These are phyloP conservation scores for Notarius quadriscutis DNA, from an alignment of 2,113 vertebrate species.

Conservation along the genomic window DNA sequence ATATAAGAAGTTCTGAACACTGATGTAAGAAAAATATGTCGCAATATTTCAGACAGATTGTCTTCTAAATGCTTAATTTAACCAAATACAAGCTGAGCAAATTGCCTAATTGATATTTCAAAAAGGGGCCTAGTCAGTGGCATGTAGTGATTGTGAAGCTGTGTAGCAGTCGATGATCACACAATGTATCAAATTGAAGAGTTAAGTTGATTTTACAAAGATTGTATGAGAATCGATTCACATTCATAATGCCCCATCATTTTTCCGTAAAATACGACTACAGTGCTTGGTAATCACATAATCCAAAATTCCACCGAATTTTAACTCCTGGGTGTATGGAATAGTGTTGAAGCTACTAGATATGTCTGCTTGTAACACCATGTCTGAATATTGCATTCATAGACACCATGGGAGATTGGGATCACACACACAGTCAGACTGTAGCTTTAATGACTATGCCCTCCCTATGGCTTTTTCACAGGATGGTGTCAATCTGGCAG, in stretches of 20 bases:
- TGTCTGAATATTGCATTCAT: conserved; percentile 13
- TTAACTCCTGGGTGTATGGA: conserved; percentile 45
- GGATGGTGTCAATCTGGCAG: conserved; percentile 18
- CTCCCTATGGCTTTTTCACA: conserved; percentile 20
- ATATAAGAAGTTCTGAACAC: not conserved
- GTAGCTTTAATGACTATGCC: not conserved
- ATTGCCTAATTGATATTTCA: not conserved
- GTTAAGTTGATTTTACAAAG: not conserved
- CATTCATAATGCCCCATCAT: not conserved
- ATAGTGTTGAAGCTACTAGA: conserved; percentile 47
- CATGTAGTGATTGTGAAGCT: not conserved
- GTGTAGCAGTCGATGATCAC: not conserved
- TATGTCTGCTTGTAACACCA: not conserved
- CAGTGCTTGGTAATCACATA: not conserved
- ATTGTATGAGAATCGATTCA: not conserved
- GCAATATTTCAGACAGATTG: not conserved
- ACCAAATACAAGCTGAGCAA: not conserved
- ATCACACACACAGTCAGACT: not conserved
- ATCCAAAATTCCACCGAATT: not conserved
- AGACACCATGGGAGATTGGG: not conserved
- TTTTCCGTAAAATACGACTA: not conserved
- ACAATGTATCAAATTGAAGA: not conserved
- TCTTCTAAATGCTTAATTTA: not conserved
- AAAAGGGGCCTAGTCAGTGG: not conserved
- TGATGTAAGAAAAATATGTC: not conserved